phyloP scores from a whole-genome alignment of 2,888 invertebrate genomes.

The Calameuta filiformis region DNA sequence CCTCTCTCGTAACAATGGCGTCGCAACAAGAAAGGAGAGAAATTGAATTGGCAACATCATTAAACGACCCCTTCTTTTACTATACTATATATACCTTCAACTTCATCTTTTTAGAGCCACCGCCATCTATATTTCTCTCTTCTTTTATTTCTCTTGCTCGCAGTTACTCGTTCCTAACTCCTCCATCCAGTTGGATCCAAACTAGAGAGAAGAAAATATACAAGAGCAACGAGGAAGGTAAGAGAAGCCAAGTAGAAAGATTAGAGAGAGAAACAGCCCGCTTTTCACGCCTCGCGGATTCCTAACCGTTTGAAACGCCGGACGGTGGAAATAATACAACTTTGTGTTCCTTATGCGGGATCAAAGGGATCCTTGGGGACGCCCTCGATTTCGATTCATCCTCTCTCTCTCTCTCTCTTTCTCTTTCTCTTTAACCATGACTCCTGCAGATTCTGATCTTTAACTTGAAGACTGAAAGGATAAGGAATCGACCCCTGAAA shows the following conservation, averaged over 20 bases:
- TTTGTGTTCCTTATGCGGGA: constrained; percentile 58
- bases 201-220: constrained; percentile 23
- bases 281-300: constrained; percentile 58
- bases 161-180: neutral
- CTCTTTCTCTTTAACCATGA: neutral
- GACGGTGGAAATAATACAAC: constrained; percentile 61
- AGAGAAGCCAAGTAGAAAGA: constrained; percentile 14
- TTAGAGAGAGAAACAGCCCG: constrained; percentile 34
- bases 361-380: constrained; percentile 52
- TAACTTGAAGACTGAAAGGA: neutral
- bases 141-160: neutral
- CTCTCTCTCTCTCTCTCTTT: neutral
- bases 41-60: constrained; percentile 51
- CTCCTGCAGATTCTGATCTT: neutral
- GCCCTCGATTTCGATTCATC: constrained; percentile 43
- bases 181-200: neutral
- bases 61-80: constrained; percentile 14
- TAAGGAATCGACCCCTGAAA: neutral
- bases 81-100: neutral
- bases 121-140: neutral
- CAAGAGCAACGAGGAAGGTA: constrained; percentile 24
- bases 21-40: constrained; percentile 20
- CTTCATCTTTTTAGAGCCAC: neutral
- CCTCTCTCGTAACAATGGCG: constrained; percentile 17
- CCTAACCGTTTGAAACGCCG: constrained; percentile 56